Evolutionary conservation across 2,888 invertebrate species (phyloP), one percentile per base, ranked within the genome.

Genomic region (Meiosimyza platycephala): DNA sequence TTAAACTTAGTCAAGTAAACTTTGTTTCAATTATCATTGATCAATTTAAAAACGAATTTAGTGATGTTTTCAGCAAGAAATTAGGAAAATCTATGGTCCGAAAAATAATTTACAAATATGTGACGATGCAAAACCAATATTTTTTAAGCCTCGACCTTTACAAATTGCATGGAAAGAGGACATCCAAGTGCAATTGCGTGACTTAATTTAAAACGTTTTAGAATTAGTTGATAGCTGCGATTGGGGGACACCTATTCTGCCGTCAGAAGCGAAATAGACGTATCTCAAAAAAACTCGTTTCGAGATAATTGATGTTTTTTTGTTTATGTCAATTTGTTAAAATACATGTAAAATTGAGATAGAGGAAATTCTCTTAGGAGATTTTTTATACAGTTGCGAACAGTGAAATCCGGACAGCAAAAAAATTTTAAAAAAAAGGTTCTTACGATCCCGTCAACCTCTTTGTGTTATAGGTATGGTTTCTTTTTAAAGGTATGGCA

Each of bases 241-340:
- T 13, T 63, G 63, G 63, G 57, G 16, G 40, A 67, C 67, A 47
- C 67, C 55, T 15, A 18, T 67, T n/a, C n/a, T n/a, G n/a, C n/a
- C n/a, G n/a, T n/a, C n/a, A n/a, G n/a, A n/a, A n/a, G n/a, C n/a
- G n/a, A n/a, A n/a, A n/a, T n/a, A n/a, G n/a, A n/a, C n/a, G n/a
- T n/a, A n/a, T n/a, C n/a, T n/a, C n/a, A n/a, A n/a, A n/a, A n/a
- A n/a, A n/a, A n/a, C n/a, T n/a, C n/a, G n/a, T n/a, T n/a, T n/a
- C n/a, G n/a, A n/a, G n/a, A n/a, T n/a, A n/a, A n/a, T n/a, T n/a
- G n/a, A n/a, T n/a, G n/a, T n/a, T n/a, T n/a, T n/a, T n/a, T n/a
- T n/a, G n/a, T n/a, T n/a, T n/a, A n/a, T n/a, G n/a, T n/a, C n/a
- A n/a, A n/a, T n/a, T n/a, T n/a, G n/a, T n/a, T n/a, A n/a, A n/a